Evolutionary conservation across 2,797 vertebrate species (phyloP), one percentile per base, ranked within the genome.

Genomic region (Sebastes vulpes): DNA sequence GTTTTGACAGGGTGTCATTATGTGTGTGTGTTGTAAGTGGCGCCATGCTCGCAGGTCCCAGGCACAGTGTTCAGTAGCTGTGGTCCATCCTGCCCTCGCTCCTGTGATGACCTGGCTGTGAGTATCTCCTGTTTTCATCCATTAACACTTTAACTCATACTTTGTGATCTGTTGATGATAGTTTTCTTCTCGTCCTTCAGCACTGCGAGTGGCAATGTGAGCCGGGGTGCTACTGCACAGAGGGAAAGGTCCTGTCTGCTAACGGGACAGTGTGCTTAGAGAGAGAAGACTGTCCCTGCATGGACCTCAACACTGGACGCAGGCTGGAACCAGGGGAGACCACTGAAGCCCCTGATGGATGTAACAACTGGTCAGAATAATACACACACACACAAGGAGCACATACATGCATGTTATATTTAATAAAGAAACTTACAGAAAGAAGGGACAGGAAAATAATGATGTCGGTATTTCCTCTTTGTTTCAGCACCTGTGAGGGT

Each of bases 171-270:
- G 23, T 10, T 58, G 32, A 38, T 32, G 21, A 26, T 21, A 14
- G 18, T 56, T 50, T 66, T 16, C 10, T 32, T 5, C 3, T 8
- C 64, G 0, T 50, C 52, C 18, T 8, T 20, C 84, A 97, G 97
- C 93, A 94, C 77, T 98, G 98, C 10, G 75, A 94, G 48, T 97
- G 97, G 97, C 89, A 12, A 10, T 98, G 98, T 87, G 96, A 97
- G 85, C 95, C 97, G 0, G 97, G 98, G 9, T 98, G 98, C 84
- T 98, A 98, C 94, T 98, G 98, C 48, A 95, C 97, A 0, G 90
- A 75, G 1, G 97, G 96, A 6, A 95, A 93, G 77, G 90, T 98
- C 29, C 93, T 98, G 84, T 96, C 92, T 28, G 92, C 82, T 1
- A 94, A 97, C 0, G 95, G 96, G 66, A 94, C 95, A 0, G 65